These are phyloP conservation scores for Chaetura pelagica DNA, from an alignment of 2,113 vertebrate genomes.

Conservation along the genomic window DNA sequence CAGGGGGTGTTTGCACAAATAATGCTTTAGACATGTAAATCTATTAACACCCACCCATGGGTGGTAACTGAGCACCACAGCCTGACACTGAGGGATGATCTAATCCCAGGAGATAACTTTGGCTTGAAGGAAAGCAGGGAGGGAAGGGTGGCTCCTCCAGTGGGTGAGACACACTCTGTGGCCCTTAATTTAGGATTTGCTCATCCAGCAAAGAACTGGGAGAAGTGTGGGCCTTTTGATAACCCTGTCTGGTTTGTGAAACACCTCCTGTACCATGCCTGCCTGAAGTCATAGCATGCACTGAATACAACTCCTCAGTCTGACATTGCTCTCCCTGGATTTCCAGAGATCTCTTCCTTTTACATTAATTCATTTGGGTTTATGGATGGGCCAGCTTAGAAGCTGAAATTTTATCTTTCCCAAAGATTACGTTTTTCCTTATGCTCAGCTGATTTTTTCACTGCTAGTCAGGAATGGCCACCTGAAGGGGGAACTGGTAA, in stretches of 20 bases:
- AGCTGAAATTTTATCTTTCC: background rate
- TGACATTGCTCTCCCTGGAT: background rate
- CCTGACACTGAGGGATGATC: conserved; percentile 2
- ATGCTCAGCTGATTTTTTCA: background rate
- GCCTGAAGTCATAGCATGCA: fast-evolving
- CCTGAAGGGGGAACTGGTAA: background rate
- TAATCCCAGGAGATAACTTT: conserved; percentile 40
- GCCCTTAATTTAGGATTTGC: background rate
- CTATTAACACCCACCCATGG: conserved; percentile 25
- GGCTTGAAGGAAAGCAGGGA: background rate
- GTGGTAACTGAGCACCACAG: background rate
- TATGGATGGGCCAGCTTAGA: background rate
- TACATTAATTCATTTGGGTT: background rate
- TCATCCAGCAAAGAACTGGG: background rate
- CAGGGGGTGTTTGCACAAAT: conserved; percentile 32
- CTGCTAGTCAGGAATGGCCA: background rate
- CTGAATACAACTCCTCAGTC: background rate
- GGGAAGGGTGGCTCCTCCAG: background rate
- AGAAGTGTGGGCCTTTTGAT: background rate
- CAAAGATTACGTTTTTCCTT: background rate
- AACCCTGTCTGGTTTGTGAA: background rate
- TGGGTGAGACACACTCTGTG: background rate
- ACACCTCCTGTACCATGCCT: background rate
- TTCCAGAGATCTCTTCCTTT: background rate
- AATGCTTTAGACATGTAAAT: conserved; percentile 55